Conservation (phyloP, 2,113 vertebrate genomes). For the Lutjanus erythropterus region DNA sequence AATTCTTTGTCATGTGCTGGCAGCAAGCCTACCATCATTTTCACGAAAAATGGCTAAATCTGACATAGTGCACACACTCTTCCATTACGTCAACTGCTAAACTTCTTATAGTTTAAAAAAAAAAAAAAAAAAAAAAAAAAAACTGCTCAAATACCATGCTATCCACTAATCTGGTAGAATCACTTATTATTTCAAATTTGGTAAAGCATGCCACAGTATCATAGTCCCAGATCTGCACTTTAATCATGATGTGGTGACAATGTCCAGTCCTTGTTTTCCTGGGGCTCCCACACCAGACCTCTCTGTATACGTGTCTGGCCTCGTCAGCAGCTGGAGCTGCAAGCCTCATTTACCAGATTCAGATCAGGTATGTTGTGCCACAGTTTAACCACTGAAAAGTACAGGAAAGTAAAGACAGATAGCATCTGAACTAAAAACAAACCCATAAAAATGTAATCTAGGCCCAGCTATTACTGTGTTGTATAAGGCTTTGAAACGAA, state of each 20-base stretch:
- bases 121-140: too few species aligned
- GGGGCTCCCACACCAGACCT: constrained; percentile 38
- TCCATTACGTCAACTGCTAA: constrained; percentile 7
- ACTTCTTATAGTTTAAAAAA: background rate
- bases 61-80: background rate
- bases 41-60: background rate
- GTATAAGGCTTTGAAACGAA: constrained; percentile 63
- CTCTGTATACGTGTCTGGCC: constrained; percentile 61
- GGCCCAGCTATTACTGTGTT: constrained; percentile 65
- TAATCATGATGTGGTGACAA: constrained; percentile 40
- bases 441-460: constrained; percentile 71
- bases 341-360: constrained; percentile 83
- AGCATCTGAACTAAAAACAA: constrained; percentile 81
- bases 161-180: constrained; percentile 13
- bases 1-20: background rate
- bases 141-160: background rate
- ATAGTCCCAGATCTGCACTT: constrained; percentile 17
- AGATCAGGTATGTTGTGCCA: constrained; percentile 75
- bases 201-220: background rate
- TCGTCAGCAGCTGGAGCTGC: constrained; percentile 77
- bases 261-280: constrained; percentile 49
- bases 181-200: constrained; percentile 22
- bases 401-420: constrained; percentile 83
- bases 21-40: background rate
- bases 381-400: constrained; percentile 81